These are phyloP conservation scores for Apostichopus japonicus DNA, from an alignment of 35 echinoderm and acorn worm genomes.

Conservation along the genomic window DNA sequence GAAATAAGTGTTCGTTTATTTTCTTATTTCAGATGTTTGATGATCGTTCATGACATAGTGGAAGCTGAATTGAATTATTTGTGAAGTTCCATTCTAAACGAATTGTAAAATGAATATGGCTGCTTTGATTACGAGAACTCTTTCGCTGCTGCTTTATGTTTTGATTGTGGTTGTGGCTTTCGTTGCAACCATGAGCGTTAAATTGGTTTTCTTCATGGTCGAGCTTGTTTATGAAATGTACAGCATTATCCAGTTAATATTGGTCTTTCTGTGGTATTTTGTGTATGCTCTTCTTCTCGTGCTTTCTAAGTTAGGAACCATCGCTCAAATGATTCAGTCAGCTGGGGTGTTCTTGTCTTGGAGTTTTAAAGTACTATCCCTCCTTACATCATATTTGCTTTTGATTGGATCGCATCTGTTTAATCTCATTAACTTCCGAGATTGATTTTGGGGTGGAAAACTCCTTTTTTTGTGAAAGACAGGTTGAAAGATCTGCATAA, in stretches of 20 bases:
- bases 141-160: constrained; percentile 6
- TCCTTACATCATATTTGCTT: not conserved
- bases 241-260: not conserved
- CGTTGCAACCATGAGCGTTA: not conserved
- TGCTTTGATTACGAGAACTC: not conserved
- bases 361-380: not conserved
- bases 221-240: not conserved
- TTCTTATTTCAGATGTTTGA: not conserved
- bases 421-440: not conserved
- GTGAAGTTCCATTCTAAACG: no score
- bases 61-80: no score
- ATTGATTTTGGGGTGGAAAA: no score
- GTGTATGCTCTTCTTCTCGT: not conserved
- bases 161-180: not conserved
- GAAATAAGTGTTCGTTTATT: not conserved
- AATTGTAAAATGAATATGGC: not conserved
- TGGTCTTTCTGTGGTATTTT: not conserved
- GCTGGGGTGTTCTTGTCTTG: not conserved
- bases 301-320: not conserved
- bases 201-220: not conserved
- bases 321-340: not conserved
- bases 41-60: not conserved
- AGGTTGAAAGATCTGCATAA: no score
- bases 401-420: not conserved
- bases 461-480: no score